A percentile compares a stretch with the other conserved stretches of the same genome.
These are phyloP conservation scores for Paragorgia papillata DNA, from an alignment of 92 coral and sea anemone species.

Conservation along the genomic window DNA sequence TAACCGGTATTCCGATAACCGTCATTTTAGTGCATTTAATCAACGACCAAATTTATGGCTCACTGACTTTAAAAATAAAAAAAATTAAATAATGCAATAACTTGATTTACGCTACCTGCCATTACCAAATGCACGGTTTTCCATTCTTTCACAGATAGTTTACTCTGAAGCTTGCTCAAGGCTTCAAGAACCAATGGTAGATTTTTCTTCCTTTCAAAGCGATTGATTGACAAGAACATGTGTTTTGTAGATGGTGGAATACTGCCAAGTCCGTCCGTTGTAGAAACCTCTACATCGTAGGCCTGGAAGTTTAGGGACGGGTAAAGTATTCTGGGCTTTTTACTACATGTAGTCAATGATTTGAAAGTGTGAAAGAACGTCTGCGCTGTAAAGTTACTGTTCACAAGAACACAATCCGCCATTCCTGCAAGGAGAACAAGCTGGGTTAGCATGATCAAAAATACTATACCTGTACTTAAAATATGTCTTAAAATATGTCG, in stretches of 20 bases:
- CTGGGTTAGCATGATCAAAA: not conserved
- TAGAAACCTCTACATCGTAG: slow-evolving; percentile 63
- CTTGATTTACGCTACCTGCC: slow-evolving; percentile 89
- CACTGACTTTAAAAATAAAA: too few species aligned
- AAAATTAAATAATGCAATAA: too few species aligned
- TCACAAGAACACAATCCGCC: slow-evolving; percentile 90
- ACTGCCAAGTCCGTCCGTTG: slow-evolving; percentile 54
- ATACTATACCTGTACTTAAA: too few species aligned
- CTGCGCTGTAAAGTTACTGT: slow-evolving; percentile 93
- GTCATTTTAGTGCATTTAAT: too few species aligned
- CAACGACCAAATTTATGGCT: too few species aligned
- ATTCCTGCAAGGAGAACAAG: slow-evolving; percentile 60
- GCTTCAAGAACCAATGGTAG: slow-evolving; percentile 84
- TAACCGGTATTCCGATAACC: too few species aligned
- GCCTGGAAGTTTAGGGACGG: slow-evolving; percentile 89
- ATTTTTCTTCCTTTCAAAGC: slow-evolving; percentile 96
- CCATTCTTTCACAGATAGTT: slow-evolving; percentile 69
- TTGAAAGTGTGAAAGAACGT: slow-evolving; percentile 82
- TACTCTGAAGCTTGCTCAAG: slow-evolving; percentile 71
- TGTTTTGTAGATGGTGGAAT: slow-evolving; percentile 78
- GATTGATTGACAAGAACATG: slow-evolving; percentile 88
- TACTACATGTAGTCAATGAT: slow-evolving; percentile 62
- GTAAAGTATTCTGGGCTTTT: slow-evolving; percentile 76
- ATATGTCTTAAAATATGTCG: too few species aligned
- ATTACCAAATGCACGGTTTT: slow-evolving; percentile 74